These are phyloP conservation scores for Gnathonemus longibarbis DNA, from an alignment of 2,113 vertebrate genomes.

Conservation along the genomic window DNA sequence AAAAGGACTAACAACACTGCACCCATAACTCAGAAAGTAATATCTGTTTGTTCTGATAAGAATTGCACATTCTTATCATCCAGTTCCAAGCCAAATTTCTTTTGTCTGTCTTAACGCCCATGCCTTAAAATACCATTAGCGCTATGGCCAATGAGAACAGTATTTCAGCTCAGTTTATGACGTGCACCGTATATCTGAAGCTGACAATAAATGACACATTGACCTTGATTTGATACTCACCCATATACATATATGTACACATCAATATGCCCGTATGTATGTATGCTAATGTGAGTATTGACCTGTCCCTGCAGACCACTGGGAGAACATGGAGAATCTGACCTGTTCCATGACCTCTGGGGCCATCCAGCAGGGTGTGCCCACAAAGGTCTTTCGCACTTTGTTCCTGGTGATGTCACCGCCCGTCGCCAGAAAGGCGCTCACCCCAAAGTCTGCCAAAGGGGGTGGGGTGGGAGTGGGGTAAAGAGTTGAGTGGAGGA, in stretches of 20 bases:
- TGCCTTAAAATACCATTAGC: neutral
- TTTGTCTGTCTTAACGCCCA: neutral
- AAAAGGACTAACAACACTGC: neutral
- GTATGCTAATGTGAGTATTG: neutral
- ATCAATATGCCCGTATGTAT: neutral
- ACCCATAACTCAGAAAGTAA: neutral
- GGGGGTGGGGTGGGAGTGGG: neutral
- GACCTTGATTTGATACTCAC: neutral
- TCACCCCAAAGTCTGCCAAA: constrained; percentile 69
- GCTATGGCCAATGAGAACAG: neutral
- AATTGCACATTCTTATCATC: neutral
- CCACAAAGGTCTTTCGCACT: constrained; percentile 78
- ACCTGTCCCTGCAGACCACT: neutral
- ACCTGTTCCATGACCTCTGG: constrained; percentile 83
- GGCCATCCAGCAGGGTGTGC: constrained; percentile 81
- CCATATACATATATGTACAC: neutral
- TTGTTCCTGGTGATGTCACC: constrained; percentile 79
- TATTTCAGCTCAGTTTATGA: neutral
- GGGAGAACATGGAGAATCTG: neutral
- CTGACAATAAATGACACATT: neutral
- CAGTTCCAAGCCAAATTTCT: neutral
- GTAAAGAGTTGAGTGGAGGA: neutral
- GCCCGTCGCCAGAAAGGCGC: constrained; percentile 73
- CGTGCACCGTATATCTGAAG: neutral
- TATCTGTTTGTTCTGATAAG: neutral